phyloP scores from a whole-genome alignment of 2,888 invertebrate species.

The Ophion ellenae region DNA sequence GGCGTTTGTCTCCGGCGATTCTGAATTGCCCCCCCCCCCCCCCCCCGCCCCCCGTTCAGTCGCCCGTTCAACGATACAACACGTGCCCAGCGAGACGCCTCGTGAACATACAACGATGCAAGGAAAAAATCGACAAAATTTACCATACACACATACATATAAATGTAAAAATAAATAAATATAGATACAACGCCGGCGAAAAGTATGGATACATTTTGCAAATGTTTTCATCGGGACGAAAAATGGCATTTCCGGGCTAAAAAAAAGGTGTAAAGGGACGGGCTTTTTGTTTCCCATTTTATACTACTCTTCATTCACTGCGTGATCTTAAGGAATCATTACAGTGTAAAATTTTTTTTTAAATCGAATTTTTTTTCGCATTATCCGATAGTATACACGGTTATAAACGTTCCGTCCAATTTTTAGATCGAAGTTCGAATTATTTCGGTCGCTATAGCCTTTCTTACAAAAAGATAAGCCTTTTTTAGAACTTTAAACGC shows the following conservation, averaged over 20 bases:
- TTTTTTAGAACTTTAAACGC: too few relatives aligned
- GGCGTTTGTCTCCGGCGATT: neutral
- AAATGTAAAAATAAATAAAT: conserved; percentile 45
- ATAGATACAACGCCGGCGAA: conserved; percentile 22
- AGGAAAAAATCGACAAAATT: conserved; percentile 46
- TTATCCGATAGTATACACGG: too few relatives aligned
- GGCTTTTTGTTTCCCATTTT: too few relatives aligned
- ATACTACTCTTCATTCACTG: too few relatives aligned
- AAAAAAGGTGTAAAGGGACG: too few relatives aligned
- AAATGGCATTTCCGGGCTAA: neutral
- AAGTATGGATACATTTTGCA: neutral
- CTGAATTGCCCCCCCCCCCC: neutral
- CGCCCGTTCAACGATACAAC: conserved; percentile 8
- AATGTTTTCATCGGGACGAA: neutral
- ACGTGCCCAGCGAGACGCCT: conserved; percentile 59
- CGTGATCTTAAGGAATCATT: too few relatives aligned
- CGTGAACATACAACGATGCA: conserved; percentile 65
- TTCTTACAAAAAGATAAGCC: too few relatives aligned
- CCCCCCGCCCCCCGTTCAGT: neutral
- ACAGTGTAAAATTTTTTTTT: too few relatives aligned
- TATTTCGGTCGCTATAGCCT: too few relatives aligned
- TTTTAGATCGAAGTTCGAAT: too few relatives aligned
- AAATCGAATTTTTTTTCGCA: too few relatives aligned
- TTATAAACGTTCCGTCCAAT: too few relatives aligned
- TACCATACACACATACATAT: neutral